Evolutionary conservation across 1,140 invertebrate species (phyloP).

Genomic region (Temnothorax nylanderi): DNA sequence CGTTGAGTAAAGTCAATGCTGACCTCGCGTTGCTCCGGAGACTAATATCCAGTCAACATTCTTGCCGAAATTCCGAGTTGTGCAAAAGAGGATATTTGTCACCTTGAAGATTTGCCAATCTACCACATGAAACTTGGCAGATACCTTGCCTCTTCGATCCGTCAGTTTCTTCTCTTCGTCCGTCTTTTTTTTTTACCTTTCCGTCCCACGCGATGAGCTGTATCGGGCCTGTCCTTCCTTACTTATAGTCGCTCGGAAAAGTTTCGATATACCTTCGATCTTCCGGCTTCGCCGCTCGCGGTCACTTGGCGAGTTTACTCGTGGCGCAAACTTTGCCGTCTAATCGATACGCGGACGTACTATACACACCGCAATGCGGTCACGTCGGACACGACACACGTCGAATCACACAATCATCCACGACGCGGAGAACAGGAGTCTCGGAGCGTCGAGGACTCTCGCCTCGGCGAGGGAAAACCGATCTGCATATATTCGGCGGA

Average conservation of each 20-base stretch:
- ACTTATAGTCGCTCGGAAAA: conserved; percentile 15
- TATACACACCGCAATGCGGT: conserved; percentile 54
- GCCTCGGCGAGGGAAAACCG: not conserved
- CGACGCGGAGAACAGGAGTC: not conserved
- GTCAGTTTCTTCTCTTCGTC: not conserved
- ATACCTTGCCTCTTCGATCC: not conserved
- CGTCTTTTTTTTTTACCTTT: not conserved
- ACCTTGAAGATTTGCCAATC: not conserved
- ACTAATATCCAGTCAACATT: too few relatives aligned
- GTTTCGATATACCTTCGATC: conserved; percentile 52
- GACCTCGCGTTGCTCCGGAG: not conserved
- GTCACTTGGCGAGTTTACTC: not conserved
- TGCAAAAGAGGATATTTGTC: not conserved
- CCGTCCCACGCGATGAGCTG: not conserved
- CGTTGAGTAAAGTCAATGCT: not conserved
- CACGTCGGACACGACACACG: not conserved
- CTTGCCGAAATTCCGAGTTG: not conserved
- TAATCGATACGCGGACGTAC: conserved; percentile 32
- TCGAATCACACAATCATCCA: not conserved
- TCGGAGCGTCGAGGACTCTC: not conserved
- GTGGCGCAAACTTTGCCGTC: not conserved
- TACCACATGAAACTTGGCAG: not conserved
- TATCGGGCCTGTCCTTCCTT: not conserved
- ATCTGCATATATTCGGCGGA: not conserved
- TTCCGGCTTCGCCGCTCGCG: conserved; percentile 23